phyloP scores from a whole-genome alignment of 2,888 invertebrate species.

The Aromia moschata region DNA sequence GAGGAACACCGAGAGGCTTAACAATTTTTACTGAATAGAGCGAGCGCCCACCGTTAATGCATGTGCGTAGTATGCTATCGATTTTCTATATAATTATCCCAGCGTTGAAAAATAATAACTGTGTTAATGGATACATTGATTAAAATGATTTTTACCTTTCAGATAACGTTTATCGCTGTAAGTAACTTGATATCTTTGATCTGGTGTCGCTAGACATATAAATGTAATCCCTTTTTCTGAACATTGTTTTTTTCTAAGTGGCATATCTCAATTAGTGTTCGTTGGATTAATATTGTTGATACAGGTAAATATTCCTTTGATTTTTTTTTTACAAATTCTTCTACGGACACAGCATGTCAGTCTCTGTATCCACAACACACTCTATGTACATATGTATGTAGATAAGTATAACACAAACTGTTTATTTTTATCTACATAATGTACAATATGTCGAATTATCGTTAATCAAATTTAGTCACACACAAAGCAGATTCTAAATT shows the following conservation, averaged over 20 bases:
- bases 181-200: conserved; percentile 12
- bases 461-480: no score
- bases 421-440: no score
- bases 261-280: neutral
- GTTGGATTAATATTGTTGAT: neutral
- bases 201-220: conserved; percentile 1
- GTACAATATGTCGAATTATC: no score
- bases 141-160: conserved; percentile 7
- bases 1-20: no score
- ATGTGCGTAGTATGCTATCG: neutral
- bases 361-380: no score
- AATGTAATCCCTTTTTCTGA: neutral
- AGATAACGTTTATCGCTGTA: conserved; percentile 9
- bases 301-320: neutral
- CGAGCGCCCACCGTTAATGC: no score
- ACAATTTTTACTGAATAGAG: no score
- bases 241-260: neutral
- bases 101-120: neutral
- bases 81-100: neutral
- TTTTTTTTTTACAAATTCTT: no score
- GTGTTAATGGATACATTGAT: conserved; percentile 6
- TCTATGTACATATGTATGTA: no score
- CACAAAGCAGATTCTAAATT: no score
- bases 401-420: no score
- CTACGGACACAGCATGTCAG: no score